phyloP scores from a whole-genome alignment of 2,797 vertebrate species.

The Premnoplex brunnescens region DNA sequence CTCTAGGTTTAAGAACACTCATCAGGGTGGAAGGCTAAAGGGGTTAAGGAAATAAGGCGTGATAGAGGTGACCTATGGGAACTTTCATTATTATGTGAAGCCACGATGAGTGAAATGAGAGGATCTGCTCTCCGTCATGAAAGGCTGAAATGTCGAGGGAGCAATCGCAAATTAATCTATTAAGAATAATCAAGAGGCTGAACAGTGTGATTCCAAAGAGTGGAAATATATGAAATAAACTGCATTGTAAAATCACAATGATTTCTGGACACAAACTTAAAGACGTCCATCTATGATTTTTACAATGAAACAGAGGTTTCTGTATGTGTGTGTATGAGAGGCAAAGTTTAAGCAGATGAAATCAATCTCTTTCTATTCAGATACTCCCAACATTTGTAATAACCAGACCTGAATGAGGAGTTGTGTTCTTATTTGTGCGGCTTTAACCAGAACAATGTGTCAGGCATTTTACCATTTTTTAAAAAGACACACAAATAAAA shows the following conservation, averaged over 20 bases:
- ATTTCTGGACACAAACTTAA: background rate
- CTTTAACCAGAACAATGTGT: background rate
- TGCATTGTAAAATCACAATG: background rate
- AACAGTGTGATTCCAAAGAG: slow-evolving; percentile 5
- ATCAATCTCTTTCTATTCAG: background rate
- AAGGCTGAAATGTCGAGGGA: slow-evolving; percentile 51
- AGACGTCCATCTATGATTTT: background rate
- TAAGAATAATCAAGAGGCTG: slow-evolving; percentile 48
- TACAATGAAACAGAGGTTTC: background rate
- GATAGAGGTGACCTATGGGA: slow-evolving; percentile 29
- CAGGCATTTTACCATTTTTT: background rate
- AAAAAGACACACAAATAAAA: background rate
- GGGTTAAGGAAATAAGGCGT: slow-evolving; percentile 40
- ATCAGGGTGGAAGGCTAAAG: background rate
- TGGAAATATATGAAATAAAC: slow-evolving; percentile 35
- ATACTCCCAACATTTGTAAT: background rate
- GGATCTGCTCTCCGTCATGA: slow-evolving; percentile 44
- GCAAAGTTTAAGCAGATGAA: background rate
- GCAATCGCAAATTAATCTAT: slow-evolving; percentile 61
- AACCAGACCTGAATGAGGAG: background rate
- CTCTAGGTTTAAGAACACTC: background rate
- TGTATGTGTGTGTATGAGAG: background rate
- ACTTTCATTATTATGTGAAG: slow-evolving; percentile 40
- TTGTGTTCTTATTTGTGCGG: background rate
- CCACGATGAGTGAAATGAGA: slow-evolving; percentile 61